These are phyloP conservation scores for Petrocephalus schoutedeni DNA, from an alignment of 2,797 vertebrate species.

Conservation along the genomic window DNA sequence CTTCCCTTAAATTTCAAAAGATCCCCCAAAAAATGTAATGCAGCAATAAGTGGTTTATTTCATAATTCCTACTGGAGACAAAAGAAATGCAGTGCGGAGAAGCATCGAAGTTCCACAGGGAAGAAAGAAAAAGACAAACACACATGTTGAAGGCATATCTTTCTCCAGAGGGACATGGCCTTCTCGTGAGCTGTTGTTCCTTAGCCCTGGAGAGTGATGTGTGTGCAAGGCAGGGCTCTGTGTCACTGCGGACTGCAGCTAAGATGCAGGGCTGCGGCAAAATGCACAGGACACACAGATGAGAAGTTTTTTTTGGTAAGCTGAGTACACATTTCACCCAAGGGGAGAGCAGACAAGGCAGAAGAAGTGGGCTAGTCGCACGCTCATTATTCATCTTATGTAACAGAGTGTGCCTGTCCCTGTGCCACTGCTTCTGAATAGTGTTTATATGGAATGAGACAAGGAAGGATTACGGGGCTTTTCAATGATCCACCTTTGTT, in stretches of 20 bases:
- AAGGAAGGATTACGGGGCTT: not conserved
- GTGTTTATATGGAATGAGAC: not conserved
- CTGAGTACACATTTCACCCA: not conserved
- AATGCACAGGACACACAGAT: not conserved
- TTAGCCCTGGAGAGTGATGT: not conserved
- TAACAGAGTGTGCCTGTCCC: not conserved
- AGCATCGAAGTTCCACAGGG: not conserved
- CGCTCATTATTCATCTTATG: slow-evolving; percentile 20
- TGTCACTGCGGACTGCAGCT: not conserved
- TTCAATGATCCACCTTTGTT: not conserved
- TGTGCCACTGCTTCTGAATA: not conserved
- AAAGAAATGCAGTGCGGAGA: not conserved
- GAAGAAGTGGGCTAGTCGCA: not conserved
- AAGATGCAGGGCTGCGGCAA: not conserved
- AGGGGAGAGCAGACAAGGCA: not conserved
- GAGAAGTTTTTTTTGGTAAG: not conserved
- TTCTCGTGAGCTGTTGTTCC: not conserved
- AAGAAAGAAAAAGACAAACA: not conserved
- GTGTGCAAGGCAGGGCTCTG: not conserved
- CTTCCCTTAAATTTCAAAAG: not conserved
- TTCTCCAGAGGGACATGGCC: not conserved
- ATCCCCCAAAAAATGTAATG: not conserved
- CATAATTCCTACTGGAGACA: not conserved
- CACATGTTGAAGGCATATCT: not conserved
- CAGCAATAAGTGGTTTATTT: not conserved